Percentiles rank a stretch among this genome's conserved stretches.
Conservation (phyloP, 2,113 vertebrate species). For the Panthera tigris region DNA sequence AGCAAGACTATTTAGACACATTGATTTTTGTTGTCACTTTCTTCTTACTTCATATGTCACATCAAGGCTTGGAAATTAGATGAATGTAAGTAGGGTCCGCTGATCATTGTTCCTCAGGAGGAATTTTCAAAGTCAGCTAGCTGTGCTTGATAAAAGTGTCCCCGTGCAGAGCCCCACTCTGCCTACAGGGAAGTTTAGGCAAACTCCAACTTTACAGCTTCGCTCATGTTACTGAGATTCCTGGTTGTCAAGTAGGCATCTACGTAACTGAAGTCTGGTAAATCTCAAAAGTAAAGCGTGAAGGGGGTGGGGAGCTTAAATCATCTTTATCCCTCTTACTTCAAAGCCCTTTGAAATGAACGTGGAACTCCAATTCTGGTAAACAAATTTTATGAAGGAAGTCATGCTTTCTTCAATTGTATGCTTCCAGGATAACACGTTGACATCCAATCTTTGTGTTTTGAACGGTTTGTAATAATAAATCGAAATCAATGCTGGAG, state of each 20-base stretch:
- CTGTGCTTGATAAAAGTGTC: constrained; percentile 75
- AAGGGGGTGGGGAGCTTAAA: constrained; percentile 1
- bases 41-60: constrained; percentile 84
- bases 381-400: constrained; percentile 81
- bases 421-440: constrained; percentile 78
- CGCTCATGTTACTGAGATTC: background rate
- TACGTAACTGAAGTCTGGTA: constrained; percentile 74
- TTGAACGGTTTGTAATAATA: constrained; percentile 83
- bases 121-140: constrained; percentile 81
- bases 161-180: constrained; percentile 42
- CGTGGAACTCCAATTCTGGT: constrained; percentile 70
- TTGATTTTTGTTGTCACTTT: constrained; percentile 86
- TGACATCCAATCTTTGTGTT: constrained; percentile 80
- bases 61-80: constrained; percentile 85
- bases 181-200: constrained; percentile 67
- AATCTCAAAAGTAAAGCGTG: constrained; percentile 58
- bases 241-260: constrained; percentile 65
- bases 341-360: constrained; percentile 81
- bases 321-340: constrained; percentile 65
- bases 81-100: constrained; percentile 72
- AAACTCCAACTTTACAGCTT: constrained; percentile 28
- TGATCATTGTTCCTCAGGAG: constrained; percentile 81
- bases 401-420: constrained; percentile 74
- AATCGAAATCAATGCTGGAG: constrained; percentile 82
- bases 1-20: constrained; percentile 82